Conservation (phyloP, 2,797 vertebrate species). For the Crenichthys baileyi region DNA sequence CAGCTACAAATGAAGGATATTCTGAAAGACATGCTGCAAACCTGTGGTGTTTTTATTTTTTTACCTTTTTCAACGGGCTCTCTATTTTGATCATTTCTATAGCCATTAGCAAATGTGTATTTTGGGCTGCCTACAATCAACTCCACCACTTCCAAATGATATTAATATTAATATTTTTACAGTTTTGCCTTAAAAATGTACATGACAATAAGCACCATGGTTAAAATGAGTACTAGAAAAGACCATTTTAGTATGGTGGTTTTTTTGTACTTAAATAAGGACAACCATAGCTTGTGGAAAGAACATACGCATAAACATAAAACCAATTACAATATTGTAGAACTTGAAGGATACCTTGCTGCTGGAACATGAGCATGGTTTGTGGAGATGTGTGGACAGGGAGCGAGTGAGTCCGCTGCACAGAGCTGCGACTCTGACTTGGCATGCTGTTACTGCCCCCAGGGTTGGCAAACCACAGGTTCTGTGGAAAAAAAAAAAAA, state of each 20-base stretch:
- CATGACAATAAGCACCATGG: not conserved
- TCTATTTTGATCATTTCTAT: no score
- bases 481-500: conserved; percentile 75
- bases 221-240: not conserved
- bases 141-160: not conserved
- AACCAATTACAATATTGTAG: conserved; percentile 1
- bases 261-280: conserved; percentile 14
- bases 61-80: no score
- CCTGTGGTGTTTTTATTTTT: conserved; percentile 26
- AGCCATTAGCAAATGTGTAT: not conserved
- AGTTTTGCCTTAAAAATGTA: not conserved
- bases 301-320: not conserved
- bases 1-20: not conserved
- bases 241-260: not conserved
- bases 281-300: not conserved
- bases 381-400: conserved; percentile 95
- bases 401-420: conserved; percentile 94
- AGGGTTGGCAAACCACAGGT: conserved; percentile 93
- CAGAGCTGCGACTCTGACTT: conserved; percentile 93
- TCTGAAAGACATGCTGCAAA: conserved; percentile 5
- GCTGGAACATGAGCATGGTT: conserved; percentile 95
- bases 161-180: not conserved
- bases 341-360: conserved; percentile 83
- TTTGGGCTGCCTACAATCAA: not conserved
- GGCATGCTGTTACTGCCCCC: conserved; percentile 97